Percentiles rank a stretch among this genome's conserved stretches.
phyloP scores from a whole-genome alignment of 2,797 vertebrate species.

The Micromesistius poutassou region DNA sequence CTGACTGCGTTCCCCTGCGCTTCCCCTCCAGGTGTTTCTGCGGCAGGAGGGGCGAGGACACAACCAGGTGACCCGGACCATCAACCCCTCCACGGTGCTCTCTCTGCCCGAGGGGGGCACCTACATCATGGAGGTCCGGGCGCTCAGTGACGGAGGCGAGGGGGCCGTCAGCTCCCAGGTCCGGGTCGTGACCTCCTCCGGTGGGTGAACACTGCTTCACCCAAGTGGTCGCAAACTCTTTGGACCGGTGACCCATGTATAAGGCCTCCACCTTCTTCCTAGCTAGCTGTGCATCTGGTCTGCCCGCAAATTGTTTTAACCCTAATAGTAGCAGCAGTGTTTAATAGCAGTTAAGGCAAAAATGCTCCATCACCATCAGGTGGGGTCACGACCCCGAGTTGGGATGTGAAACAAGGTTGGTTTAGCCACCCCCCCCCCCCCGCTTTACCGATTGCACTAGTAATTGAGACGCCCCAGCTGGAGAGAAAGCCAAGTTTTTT shows the following conservation, averaged over 20 bases:
- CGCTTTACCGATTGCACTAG: conserved; percentile 26
- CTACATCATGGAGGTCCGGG: conserved; percentile 90
- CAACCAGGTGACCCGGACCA: conserved; percentile 90
- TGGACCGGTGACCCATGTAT: not conserved
- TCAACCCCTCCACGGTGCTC: conserved; percentile 86
- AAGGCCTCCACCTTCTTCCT: too few relatives aligned
- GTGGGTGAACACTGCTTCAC: conserved; percentile 59
- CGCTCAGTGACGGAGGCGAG: conserved; percentile 91
- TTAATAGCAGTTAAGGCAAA: not conserved
- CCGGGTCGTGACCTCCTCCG: conserved; percentile 88
- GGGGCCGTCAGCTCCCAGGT: conserved; percentile 86
- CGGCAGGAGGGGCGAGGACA: conserved; percentile 89
- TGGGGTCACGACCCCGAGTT: not conserved
- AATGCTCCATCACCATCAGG: not conserved
- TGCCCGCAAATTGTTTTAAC: too few relatives aligned
- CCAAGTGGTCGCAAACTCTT: not conserved
- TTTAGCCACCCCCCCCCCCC: not conserved
- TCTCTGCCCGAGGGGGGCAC: conserved; percentile 89
- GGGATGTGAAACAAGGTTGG: not conserved
- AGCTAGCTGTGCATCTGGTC: too few relatives aligned
- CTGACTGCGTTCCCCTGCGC: not conserved
- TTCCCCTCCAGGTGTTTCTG: conserved; percentile 80
- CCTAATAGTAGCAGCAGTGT: not conserved
- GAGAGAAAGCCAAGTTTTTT: conserved; percentile 53
- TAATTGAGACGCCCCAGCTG: conserved; percentile 64